Percentiles rank a stretch among this genome's conserved stretches.
Conservation (phyloP, 2,888 invertebrate species). For the Chloroclysta siterata region DNA sequence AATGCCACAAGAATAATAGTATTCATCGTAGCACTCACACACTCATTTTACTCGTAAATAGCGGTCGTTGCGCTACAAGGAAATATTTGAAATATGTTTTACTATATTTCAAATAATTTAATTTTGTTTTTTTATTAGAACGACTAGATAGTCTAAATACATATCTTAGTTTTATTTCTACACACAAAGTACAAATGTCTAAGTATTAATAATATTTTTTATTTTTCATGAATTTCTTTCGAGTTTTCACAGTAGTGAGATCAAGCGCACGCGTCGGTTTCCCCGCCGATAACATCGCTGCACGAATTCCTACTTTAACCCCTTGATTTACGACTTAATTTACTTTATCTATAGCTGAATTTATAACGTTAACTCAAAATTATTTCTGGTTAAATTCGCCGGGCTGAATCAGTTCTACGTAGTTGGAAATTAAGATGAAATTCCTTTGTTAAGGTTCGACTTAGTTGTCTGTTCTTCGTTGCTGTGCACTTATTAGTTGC, state of each 20-base stretch:
- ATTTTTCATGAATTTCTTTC: background rate
- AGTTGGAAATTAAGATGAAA: slow-evolving; percentile 12
- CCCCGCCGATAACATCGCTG: slow-evolving; percentile 41
- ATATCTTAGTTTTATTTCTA: too few species aligned
- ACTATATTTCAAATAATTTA: too few species aligned
- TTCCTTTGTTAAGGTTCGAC: background rate
- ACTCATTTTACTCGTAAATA: too few species aligned
- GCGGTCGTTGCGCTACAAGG: too few species aligned
- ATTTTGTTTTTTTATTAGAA: too few species aligned
- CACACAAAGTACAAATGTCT: too few species aligned
- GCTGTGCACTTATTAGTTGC: slow-evolving; percentile 24
- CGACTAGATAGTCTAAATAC: too few species aligned
- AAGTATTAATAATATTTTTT: background rate
- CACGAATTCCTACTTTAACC: slow-evolving; percentile 48
- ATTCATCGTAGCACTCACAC: too few species aligned
- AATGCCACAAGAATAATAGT: too few species aligned
- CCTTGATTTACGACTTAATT: slow-evolving; percentile 52
- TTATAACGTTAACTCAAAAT: slow-evolving; percentile 39
- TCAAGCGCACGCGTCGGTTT: slow-evolving; percentile 47
- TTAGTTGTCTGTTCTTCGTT: slow-evolving; percentile 19
- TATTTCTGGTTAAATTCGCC: slow-evolving; percentile 23
- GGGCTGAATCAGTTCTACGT: background rate
- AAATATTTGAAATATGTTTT: too few species aligned
- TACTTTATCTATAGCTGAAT: slow-evolving; percentile 39
- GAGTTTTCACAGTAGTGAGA: slow-evolving; percentile 30